Conservation (phyloP, 2,888 invertebrate genomes). For the Melieria crassipennis region DNA sequence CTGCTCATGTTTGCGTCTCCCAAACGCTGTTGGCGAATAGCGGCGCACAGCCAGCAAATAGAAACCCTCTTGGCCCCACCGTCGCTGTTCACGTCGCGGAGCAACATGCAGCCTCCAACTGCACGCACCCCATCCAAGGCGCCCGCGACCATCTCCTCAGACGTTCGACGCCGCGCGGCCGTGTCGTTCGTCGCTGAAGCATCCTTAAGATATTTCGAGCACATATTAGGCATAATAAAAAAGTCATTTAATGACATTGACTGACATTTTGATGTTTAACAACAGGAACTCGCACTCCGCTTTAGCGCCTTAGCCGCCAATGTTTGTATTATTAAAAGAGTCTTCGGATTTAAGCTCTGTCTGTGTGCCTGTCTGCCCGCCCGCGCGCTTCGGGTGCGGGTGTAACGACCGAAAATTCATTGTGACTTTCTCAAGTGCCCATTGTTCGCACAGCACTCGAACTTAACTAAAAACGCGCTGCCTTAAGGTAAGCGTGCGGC, state of each 20-base stretch:
- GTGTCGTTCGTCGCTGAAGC: constrained; percentile 7
- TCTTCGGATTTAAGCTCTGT: constrained; percentile 3
- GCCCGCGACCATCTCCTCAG: no score
- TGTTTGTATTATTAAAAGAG: constrained; percentile 16
- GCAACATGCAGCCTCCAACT: neutral
- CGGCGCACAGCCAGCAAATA: no score
- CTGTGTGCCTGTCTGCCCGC: neutral
- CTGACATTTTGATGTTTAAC: constrained; percentile 59
- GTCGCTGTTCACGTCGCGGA: neutral
- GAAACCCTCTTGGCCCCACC: neutral
- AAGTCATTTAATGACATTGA: constrained; percentile 61
- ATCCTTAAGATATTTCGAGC: constrained; percentile 30
- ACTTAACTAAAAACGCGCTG: no score
- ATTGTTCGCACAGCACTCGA: no score
- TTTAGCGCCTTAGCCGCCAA: constrained; percentile 1
- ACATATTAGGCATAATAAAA: constrained; percentile 61
- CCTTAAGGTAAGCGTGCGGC: no score
- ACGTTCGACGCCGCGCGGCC: no score
- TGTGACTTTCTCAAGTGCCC: no score
- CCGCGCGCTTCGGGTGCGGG: no score
- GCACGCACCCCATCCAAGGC: no score
- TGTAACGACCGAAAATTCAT: no score
- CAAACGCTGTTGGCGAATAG: no score
- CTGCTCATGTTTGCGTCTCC: neutral
- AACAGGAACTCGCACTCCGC: constrained; percentile 23